phyloP scores from a whole-genome alignment of 2,113 vertebrate genomes.

The Hypomesus transpacificus region DNA sequence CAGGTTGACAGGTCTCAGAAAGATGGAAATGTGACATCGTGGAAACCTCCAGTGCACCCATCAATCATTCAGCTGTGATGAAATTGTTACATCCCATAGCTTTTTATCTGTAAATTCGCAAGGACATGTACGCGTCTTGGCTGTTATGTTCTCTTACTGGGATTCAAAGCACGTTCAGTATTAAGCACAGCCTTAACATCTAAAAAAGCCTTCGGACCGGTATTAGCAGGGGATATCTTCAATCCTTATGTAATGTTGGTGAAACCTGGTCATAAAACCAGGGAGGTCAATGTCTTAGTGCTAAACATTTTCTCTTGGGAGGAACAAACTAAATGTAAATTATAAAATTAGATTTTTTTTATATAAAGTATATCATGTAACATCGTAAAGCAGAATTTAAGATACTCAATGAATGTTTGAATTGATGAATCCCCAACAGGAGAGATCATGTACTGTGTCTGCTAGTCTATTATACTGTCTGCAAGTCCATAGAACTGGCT shows the following conservation, averaged over 20 bases:
- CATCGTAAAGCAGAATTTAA: too few species aligned
- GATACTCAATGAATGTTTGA: too few species aligned
- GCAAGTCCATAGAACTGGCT: neutral
- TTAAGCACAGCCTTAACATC: neutral
- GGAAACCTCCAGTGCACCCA: conserved; percentile 58
- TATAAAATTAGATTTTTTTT: neutral
- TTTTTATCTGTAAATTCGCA: conserved; percentile 47
- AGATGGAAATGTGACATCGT: conserved; percentile 63
- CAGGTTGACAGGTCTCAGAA: conserved; percentile 63
- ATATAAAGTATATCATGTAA: too few species aligned
- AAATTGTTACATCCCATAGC: conserved; percentile 52
- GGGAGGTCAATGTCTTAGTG: neutral
- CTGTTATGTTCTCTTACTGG: conserved; percentile 30
- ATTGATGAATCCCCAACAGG: too few species aligned
- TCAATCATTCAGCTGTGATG: conserved; percentile 64
- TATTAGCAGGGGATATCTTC: neutral
- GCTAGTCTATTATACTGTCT: too few species aligned
- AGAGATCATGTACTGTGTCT: too few species aligned
- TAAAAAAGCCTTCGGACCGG: neutral
- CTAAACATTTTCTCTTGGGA: neutral
- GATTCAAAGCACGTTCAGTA: conserved; percentile 24
- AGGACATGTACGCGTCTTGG: conserved; percentile 42
- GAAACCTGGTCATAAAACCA: neutral
- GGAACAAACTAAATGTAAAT: neutral
- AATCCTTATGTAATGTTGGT: neutral